Evolutionary conservation across 2,797 vertebrate genomes (phyloP).

Genomic region (Alca torda): DNA sequence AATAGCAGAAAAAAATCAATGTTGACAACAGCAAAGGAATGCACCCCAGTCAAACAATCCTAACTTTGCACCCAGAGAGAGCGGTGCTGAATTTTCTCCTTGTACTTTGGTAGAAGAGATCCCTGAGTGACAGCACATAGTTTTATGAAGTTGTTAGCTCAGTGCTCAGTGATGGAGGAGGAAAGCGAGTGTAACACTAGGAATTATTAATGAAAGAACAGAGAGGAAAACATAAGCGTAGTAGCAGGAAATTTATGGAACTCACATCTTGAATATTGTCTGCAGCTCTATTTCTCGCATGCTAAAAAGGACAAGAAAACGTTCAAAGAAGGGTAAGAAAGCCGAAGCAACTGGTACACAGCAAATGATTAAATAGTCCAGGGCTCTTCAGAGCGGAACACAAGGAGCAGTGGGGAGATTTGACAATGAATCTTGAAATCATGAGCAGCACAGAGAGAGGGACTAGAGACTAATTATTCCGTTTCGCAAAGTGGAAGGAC

Average conservation of each 20-base stretch:
- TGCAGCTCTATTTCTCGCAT: neutral
- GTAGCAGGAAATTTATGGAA: neutral
- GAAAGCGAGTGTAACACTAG: neutral
- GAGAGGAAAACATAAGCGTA: neutral
- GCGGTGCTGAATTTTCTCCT: neutral
- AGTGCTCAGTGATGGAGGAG: neutral
- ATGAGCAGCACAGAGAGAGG: neutral
- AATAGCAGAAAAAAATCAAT: neutral
- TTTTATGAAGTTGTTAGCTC: neutral
- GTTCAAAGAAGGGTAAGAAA: neutral
- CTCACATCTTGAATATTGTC: neutral
- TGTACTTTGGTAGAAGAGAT: neutral
- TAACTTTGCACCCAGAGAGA: neutral
- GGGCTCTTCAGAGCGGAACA: neutral
- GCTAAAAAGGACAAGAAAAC: neutral
- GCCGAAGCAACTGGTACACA: neutral
- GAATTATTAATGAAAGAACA: neutral
- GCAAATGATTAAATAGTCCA: neutral
- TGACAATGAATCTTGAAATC: neutral
- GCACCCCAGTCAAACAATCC: neutral
- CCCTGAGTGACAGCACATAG: neutral
- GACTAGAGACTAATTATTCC: neutral
- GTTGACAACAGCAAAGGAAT: neutral
- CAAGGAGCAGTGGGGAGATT: neutral
- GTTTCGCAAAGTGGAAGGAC: neutral